phyloP scores from a whole-genome alignment of 64 coral and sea anemone genomes.

The Montipora capricornis region DNA sequence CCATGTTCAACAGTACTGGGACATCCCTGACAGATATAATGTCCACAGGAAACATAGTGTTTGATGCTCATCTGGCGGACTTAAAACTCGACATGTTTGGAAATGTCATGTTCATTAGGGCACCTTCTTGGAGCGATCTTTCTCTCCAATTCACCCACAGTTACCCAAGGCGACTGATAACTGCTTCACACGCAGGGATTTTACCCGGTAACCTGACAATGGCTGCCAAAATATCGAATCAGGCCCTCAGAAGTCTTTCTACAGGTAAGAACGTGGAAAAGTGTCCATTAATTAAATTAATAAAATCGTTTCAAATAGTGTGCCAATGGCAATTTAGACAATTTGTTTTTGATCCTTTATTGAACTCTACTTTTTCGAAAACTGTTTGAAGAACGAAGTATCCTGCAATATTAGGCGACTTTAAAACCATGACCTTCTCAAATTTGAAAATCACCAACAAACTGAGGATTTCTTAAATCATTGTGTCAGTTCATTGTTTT shows the following conservation, averaged over 20 bases:
- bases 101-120: slow-evolving; percentile 23
- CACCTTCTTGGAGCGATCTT: not conserved
- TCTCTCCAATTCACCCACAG: slow-evolving; percentile 41
- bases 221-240: slow-evolving; percentile 16
- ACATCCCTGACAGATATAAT: slow-evolving; percentile 5
- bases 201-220: slow-evolving; percentile 42
- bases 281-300: not conserved
- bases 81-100: not conserved
- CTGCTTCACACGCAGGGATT: not conserved
- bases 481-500: too few species aligned
- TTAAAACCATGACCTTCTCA: too few species aligned
- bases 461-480: too few species aligned
- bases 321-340: not conserved
- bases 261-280: not conserved
- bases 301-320: not conserved
- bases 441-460: too few species aligned
- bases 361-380: too few species aligned
- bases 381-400: too few species aligned
- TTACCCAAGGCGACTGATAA: slow-evolving; percentile 13
- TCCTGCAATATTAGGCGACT: too few species aligned
- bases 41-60: not conserved
- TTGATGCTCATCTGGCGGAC: slow-evolving; percentile 25
- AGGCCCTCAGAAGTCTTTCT: slow-evolving; percentile 24
- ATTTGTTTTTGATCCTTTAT: not conserved
- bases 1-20: not conserved